Conservation (phyloP, 2,888 invertebrate species). For the Drosophila fulvimacula region DNA sequence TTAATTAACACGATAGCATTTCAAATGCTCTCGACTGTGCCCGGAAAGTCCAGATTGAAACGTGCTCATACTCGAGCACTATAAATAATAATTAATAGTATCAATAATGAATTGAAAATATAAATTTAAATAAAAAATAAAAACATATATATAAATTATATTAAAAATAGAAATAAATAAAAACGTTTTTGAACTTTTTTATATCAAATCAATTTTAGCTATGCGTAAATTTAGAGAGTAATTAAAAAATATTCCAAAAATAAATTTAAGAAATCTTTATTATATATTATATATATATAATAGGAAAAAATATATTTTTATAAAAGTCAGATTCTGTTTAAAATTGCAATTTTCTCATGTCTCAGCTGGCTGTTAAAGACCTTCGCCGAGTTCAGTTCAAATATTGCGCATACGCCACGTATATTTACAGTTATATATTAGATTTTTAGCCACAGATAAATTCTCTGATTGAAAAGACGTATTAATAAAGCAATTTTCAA, state of each 20-base stretch:
- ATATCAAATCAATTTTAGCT: not conserved
- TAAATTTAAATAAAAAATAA: not conserved
- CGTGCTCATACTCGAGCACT: not conserved
- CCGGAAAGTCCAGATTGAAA: not conserved
- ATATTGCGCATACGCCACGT: slow-evolving; percentile 30
- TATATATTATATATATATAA: not conserved
- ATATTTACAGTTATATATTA: not conserved
- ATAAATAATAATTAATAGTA: not conserved
- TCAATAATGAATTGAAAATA: not conserved
- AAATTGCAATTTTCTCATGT: not conserved
- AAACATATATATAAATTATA: too few species aligned
- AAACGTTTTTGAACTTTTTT: not conserved
- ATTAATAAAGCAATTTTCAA: slow-evolving; percentile 46
- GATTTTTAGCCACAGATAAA: slow-evolving; percentile 14
- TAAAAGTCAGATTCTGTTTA: not conserved
- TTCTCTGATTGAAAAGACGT: slow-evolving; percentile 9
- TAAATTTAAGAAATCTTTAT: not conserved
- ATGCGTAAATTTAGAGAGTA: not conserved
- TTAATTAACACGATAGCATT: not conserved
- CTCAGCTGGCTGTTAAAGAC: not conserved
- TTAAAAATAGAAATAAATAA: too few species aligned
- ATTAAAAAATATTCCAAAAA: not conserved
- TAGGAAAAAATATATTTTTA: not conserved
- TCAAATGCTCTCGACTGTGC: not conserved
- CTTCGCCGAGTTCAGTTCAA: not conserved